Percentiles rank a stretch among this genome's conserved stretches.
phyloP scores from a whole-genome alignment of 2,113 vertebrate genomes.

The Thamnophis sirtalis region DNA sequence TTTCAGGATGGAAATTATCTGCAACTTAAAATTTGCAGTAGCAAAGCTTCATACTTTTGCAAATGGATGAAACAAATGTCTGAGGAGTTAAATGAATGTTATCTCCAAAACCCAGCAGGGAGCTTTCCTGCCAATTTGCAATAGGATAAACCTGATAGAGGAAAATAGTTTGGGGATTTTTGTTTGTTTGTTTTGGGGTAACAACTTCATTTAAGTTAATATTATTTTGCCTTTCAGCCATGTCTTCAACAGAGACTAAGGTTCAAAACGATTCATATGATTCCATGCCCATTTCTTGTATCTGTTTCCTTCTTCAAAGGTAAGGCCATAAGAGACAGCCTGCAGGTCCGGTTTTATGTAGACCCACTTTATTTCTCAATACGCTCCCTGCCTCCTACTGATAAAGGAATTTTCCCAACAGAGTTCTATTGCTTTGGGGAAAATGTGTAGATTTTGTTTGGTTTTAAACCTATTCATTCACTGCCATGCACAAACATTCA shows the following conservation, averaged over 20 bases:
- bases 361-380: not conserved
- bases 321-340: not conserved
- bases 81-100: conserved; percentile 9
- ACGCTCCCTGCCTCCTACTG: not conserved
- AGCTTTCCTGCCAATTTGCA: conserved; percentile 8
- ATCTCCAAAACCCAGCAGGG: conserved; percentile 11
- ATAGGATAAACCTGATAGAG: conserved; percentile 3
- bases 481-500: not conserved
- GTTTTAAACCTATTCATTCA: not conserved
- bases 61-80: not conserved
- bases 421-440: not conserved
- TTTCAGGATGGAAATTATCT: not conserved
- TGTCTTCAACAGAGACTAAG: not conserved
- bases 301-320: not conserved
- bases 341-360: not conserved
- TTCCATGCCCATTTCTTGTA: not conserved
- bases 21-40: conserved; percentile 1
- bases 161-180: not conserved
- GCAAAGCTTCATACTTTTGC: not conserved
- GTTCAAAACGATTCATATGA: not conserved
- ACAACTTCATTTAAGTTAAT: not conserved
- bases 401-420: conserved; percentile 23
- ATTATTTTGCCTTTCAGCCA: not conserved
- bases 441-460: not conserved
- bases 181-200: not conserved